phyloP scores from a whole-genome alignment of 2,113 vertebrate genomes.

The Rhinolophus sinicus region DNA sequence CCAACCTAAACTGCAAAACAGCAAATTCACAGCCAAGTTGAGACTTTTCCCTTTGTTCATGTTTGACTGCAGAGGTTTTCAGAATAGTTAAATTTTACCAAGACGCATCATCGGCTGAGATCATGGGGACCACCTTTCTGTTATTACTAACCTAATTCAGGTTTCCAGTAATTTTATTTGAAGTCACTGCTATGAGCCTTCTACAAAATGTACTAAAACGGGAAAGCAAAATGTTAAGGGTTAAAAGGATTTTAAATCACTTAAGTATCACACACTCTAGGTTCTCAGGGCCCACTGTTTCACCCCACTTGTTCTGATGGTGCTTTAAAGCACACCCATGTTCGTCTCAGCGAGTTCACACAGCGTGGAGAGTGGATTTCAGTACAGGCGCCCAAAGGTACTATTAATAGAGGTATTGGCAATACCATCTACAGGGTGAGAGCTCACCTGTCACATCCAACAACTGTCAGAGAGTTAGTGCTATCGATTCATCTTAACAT shows the following conservation, averaged over 20 bases:
- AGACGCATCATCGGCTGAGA: not conserved
- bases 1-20: not conserved
- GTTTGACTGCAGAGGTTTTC: not conserved
- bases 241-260: not conserved
- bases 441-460: not conserved
- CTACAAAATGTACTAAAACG: not conserved
- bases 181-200: not conserved
- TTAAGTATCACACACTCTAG: not conserved
- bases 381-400: conserved; percentile 66
- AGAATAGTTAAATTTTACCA: not conserved
- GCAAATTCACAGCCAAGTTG: not conserved
- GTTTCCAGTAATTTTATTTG: not conserved
- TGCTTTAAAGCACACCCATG: conserved; percentile 43
- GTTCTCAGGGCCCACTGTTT: not conserved
- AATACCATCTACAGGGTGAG: not conserved
- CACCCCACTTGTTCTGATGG: conserved; percentile 39
- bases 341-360: conserved; percentile 48
- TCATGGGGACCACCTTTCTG: not conserved
- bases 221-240: not conserved
- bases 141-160: not conserved
- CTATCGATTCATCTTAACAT: too few species aligned
- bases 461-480: too few species aligned
- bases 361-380: conserved; percentile 42
- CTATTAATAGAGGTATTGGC: not conserved
- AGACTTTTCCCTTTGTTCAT: not conserved